phyloP scores from a whole-genome alignment of 1,140 invertebrate genomes.

The Sweltsa coloradensis region DNA sequence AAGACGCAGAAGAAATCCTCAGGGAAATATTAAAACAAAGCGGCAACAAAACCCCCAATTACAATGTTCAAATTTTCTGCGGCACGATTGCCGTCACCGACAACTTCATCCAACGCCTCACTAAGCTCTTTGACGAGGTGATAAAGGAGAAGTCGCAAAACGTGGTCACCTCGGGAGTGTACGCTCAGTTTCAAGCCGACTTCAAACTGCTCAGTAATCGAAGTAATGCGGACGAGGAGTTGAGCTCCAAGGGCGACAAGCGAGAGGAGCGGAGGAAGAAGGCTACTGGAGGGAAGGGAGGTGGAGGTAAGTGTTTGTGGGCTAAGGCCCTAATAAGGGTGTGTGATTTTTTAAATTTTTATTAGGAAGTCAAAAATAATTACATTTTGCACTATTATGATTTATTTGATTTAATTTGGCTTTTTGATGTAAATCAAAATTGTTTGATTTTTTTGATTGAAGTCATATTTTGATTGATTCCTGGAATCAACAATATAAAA shows the following conservation, averaged over 20 bases:
- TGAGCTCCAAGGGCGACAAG: constrained; percentile 41
- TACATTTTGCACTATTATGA: too few relatives aligned
- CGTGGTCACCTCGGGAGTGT: constrained; percentile 30
- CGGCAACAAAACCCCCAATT: constrained; percentile 18
- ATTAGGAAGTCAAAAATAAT: too few relatives aligned
- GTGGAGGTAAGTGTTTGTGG: too few relatives aligned
- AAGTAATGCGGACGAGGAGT: constrained; percentile 26
- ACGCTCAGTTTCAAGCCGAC: constrained; percentile 46
- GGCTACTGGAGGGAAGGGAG: constrained; percentile 69
- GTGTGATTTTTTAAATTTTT: too few relatives aligned
- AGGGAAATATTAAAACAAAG: constrained; percentile 43
- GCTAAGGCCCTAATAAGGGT: too few relatives aligned
- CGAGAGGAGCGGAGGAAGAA: constrained; percentile 83
- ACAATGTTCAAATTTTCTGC: constrained; percentile 27
- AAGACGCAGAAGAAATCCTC: constrained; percentile 63
- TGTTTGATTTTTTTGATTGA: too few relatives aligned
- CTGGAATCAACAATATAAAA: too few relatives aligned
- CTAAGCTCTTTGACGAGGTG: constrained; percentile 50
- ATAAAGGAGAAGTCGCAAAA: constrained; percentile 61
- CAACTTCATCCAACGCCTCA: constrained; percentile 54
- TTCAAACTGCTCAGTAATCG: constrained; percentile 27
- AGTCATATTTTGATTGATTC: too few relatives aligned
- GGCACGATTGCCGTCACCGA: constrained; percentile 38
- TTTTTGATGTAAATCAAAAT: too few relatives aligned
- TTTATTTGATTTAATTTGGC: too few relatives aligned